A percentile compares a stretch with the other conserved stretches of the same genome.
Evolutionary conservation across 2,113 vertebrate genomes (phyloP).

Genomic region (Hippopotamus amphibius): DNA sequence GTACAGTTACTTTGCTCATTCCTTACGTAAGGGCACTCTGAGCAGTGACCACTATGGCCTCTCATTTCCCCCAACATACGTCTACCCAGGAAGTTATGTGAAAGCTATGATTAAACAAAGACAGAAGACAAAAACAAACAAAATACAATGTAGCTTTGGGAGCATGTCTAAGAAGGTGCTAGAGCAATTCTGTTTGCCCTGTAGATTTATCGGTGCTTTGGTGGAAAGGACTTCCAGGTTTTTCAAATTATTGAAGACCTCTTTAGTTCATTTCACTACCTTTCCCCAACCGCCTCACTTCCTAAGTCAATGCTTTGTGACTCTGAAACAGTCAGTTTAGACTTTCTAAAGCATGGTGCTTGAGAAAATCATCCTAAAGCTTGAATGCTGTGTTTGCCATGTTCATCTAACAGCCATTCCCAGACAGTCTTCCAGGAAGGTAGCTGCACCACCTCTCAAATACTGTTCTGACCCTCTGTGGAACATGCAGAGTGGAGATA

Average conservation of each 20-base stretch:
- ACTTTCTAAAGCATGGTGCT: not conserved
- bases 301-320: not conserved
- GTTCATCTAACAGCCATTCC: not conserved
- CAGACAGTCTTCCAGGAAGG: not conserved
- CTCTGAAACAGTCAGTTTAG: not conserved
- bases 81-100: not conserved
- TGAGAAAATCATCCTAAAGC: not conserved
- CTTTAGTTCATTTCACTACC: not conserved
- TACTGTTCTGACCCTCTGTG: rapidly evolving
- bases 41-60: not conserved
- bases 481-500: not conserved
- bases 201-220: not conserved
- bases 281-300: not conserved
- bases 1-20: not conserved
- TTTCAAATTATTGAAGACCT: not conserved
- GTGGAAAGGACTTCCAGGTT: not conserved
- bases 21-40: not conserved
- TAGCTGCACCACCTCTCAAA: not conserved
- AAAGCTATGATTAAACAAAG: not conserved
- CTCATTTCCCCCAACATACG: not conserved
- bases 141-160: not conserved
- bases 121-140: not conserved
- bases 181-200: not conserved
- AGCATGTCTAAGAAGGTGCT: not conserved
- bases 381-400: rapidly evolving